Evolutionary conservation across 2,888 invertebrate species (phyloP).

Genomic region (Brenthis daphne): DNA sequence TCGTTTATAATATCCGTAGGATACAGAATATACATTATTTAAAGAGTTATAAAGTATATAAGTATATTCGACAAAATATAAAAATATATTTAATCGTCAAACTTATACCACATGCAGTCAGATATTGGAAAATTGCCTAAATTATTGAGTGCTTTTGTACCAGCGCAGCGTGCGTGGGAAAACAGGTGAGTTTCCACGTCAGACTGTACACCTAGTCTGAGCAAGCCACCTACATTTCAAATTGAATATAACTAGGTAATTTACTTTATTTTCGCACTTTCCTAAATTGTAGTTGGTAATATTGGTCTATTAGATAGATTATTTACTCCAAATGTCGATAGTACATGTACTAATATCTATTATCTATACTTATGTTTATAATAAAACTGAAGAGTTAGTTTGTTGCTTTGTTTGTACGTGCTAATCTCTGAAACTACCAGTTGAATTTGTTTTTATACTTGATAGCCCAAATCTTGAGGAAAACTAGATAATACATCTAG

Average conservation of each 20-base stretch:
- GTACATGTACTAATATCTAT: background rate
- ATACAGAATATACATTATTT: too few species aligned
- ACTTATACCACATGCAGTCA: constrained; percentile 51
- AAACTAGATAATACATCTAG: too few species aligned
- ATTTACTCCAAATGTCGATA: constrained; percentile 5
- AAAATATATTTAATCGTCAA: background rate
- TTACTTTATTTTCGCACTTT: constrained; percentile 21
- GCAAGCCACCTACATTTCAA: constrained; percentile 21
- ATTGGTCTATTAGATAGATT: background rate
- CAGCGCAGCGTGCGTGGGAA: constrained; percentile 72
- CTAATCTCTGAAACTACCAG: too few species aligned
- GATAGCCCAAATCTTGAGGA: too few species aligned
- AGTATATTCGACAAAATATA: background rate
- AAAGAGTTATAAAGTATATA: too few species aligned
- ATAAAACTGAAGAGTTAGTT: too few species aligned
- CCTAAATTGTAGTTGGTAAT: constrained; percentile 12
- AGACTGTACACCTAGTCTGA: constrained; percentile 41
- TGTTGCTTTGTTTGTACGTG: too few species aligned
- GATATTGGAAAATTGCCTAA: constrained; percentile 82
- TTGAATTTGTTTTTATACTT: too few species aligned
- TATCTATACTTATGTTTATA: background rate
- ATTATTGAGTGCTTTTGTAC: constrained; percentile 73
- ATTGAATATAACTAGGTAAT: constrained; percentile 17
- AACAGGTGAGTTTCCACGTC: constrained; percentile 66
- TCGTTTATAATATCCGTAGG: too few species aligned